Conservation (phyloP, 2,113 vertebrate genomes). For the Pteropus alecto region DNA sequence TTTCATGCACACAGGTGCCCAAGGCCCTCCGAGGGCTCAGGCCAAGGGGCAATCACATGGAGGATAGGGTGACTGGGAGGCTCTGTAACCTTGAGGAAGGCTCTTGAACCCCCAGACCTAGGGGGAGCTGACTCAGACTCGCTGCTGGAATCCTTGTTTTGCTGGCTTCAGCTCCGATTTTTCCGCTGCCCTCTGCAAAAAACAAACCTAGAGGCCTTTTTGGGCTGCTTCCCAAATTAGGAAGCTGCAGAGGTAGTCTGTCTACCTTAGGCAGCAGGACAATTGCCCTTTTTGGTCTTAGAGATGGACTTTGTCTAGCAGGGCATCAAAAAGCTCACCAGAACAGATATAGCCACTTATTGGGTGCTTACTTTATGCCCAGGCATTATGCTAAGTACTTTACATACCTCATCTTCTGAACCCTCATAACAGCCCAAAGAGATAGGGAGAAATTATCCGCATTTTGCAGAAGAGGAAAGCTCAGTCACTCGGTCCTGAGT, state of each 20-base stretch:
- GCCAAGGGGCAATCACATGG: neutral
- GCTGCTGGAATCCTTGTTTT: conserved; percentile 39
- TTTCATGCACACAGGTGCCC: neutral
- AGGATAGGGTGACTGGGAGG: neutral
- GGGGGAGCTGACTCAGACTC: conserved; percentile 61
- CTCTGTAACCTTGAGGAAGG: neutral
- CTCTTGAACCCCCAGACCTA: conserved; percentile 44
- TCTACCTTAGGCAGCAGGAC: neutral
- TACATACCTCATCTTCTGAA: neutral
- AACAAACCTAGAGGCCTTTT: conserved; percentile 56
- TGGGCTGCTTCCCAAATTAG: conserved; percentile 53
- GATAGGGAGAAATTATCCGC: neutral
- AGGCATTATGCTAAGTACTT: neutral
- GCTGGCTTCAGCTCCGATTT: conserved; percentile 66
- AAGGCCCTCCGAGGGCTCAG: neutral
- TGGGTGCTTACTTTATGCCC: neutral
- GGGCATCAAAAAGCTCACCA: neutral
- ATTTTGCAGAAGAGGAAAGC: neutral
- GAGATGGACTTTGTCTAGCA: neutral
- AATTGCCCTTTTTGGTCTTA: neutral
- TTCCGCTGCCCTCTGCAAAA: conserved; percentile 69
- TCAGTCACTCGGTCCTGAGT: neutral
- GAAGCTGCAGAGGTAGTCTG: conserved; percentile 34
- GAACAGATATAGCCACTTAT: neutral
- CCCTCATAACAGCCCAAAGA: neutral